A percentile compares a stretch with the other conserved stretches of the same genome.
These are phyloP conservation scores for Parnassius apollo DNA, from an alignment of 2,888 invertebrate species.

Conservation along the genomic window DNA sequence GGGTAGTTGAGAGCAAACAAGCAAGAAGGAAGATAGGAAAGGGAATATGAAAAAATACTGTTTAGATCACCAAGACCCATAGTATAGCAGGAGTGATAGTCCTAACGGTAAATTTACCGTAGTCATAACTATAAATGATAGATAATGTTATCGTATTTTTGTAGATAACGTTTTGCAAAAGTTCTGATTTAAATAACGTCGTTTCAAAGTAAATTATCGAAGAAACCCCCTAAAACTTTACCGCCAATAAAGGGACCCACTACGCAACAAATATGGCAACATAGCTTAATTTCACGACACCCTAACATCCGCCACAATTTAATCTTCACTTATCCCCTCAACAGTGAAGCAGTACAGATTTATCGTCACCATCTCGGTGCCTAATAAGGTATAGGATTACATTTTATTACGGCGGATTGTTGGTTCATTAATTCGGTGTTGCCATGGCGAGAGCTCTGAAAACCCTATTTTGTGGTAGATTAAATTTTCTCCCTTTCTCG, in stretches of 20 bases:
- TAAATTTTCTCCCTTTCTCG: slow-evolving; percentile 12
- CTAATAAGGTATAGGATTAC: slow-evolving; percentile 30
- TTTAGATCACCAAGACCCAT: no score
- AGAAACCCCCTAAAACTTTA: slow-evolving; percentile 16
- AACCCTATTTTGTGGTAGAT: slow-evolving; percentile 16
- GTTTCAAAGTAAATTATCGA: slow-evolving; percentile 16
- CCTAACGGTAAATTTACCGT: no score
- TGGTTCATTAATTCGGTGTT: slow-evolving; percentile 28
- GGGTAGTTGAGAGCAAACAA: no score
- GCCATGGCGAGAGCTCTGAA: slow-evolving; percentile 14
- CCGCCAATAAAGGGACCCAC: slow-evolving; percentile 23
- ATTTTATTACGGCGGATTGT: slow-evolving; percentile 26
- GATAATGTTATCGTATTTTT: no score
- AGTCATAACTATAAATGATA: no score
- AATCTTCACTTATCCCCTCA: slow-evolving; percentile 27
- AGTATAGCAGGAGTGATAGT: no score
- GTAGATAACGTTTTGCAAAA: no score
- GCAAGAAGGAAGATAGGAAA: no score
- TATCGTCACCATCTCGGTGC: slow-evolving; percentile 26
- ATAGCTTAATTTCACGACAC: slow-evolving; percentile 27
- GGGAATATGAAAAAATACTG: no score
- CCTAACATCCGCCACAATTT: slow-evolving; percentile 25
- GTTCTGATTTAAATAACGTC: background rate
- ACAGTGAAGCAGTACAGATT: slow-evolving; percentile 24
- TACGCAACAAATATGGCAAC: slow-evolving; percentile 27